phyloP scores from a whole-genome alignment of 2,113 vertebrate genomes.

The Elgaria multicarinata region DNA sequence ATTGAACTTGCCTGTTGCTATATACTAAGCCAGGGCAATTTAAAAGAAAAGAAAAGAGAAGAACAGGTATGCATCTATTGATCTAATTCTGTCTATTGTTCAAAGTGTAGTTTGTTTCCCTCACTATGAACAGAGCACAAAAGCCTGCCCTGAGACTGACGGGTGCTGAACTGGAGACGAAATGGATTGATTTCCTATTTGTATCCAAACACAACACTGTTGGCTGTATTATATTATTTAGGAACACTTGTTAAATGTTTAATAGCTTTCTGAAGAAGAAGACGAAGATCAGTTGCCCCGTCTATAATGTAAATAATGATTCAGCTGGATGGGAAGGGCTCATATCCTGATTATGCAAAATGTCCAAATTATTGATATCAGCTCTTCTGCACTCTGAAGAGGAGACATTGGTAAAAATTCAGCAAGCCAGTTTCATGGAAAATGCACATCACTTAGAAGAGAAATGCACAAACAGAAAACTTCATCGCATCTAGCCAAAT shows the following conservation, averaged over 20 bases:
- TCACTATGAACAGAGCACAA: constrained; percentile 23
- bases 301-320: constrained; percentile 55
- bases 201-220: constrained; percentile 43
- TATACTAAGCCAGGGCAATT: constrained; percentile 55
- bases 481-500: no score
- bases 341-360: constrained; percentile 71
- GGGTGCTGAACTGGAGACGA: constrained; percentile 57
- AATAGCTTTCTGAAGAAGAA: constrained; percentile 63
- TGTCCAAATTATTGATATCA: constrained; percentile 66
- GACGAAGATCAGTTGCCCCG: constrained; percentile 16
- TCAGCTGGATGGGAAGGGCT: constrained; percentile 54
- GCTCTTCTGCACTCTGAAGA: constrained; percentile 62
- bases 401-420: constrained; percentile 44
- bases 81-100: constrained; percentile 63
- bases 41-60: constrained; percentile 35
- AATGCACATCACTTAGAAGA: constrained; percentile 47
- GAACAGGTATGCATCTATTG: constrained; percentile 48
- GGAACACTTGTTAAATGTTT: constrained; percentile 65
- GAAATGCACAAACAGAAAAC: not conserved
- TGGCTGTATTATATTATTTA: constrained; percentile 46
- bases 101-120: constrained; percentile 50
- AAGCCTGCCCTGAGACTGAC: constrained; percentile 20
- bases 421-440: constrained; percentile 38
- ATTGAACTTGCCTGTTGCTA: constrained; percentile 32
- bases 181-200: constrained; percentile 72